These are phyloP conservation scores for Meriones unguiculatus DNA, from an alignment of 2,113 vertebrate genomes.

Conservation along the genomic window DNA sequence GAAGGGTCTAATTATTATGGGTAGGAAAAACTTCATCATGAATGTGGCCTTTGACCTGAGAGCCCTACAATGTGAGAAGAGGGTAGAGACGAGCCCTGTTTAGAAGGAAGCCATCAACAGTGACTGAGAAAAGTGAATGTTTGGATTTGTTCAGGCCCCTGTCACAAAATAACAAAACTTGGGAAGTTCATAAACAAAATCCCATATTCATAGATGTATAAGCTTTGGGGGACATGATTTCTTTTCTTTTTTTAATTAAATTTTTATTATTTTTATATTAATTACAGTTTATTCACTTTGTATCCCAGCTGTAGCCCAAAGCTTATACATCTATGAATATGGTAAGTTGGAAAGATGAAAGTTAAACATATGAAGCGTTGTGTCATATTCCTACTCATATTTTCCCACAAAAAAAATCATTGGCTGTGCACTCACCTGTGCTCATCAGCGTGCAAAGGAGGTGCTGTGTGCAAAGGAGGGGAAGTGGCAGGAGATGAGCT, in stretches of 20 bases:
- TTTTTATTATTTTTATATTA: too few relatives aligned
- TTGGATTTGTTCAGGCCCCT: neutral
- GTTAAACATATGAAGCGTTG: neutral
- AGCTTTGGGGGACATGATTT: too few relatives aligned
- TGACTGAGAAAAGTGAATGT: neutral
- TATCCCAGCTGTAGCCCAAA: too few relatives aligned
- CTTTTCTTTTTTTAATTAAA: too few relatives aligned
- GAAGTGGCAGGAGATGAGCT: neutral
- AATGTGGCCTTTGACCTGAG: neutral
- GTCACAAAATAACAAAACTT: neutral
- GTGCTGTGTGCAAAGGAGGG: too few relatives aligned
- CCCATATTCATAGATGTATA: too few relatives aligned
- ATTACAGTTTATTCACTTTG: too few relatives aligned
- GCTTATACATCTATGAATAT: neutral
- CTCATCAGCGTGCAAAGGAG: accelerated
- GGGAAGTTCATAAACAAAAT: neutral
- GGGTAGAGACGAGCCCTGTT: neutral
- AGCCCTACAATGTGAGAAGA: neutral
- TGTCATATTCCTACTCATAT: too few relatives aligned
- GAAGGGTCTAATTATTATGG: neutral
- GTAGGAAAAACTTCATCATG: neutral
- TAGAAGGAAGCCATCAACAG: neutral
- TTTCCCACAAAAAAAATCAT: neutral
- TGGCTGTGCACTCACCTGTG: too few relatives aligned
- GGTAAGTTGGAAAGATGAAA: neutral